phyloP scores from a whole-genome alignment of 2,888 invertebrate species.

The Listrodromus nycthemerus region DNA sequence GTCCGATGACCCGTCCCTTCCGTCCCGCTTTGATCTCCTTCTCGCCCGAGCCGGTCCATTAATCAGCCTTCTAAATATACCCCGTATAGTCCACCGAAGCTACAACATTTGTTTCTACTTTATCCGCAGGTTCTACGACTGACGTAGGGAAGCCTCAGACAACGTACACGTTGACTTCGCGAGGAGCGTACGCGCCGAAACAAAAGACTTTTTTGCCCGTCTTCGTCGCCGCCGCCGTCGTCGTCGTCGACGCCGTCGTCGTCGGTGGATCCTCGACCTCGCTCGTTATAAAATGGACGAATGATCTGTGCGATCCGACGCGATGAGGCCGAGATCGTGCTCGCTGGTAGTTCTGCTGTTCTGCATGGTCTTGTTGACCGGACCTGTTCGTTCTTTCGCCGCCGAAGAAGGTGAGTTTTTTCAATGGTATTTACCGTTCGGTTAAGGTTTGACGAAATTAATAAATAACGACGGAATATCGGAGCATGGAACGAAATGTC shows the following conservation, averaged over 20 bases:
- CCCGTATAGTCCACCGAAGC: neutral
- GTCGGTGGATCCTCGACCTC: conserved; percentile 53
- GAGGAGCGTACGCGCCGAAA: conserved; percentile 66
- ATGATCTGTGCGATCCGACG: conserved; percentile 78
- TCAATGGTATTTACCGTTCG: neutral
- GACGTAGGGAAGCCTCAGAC: conserved; percentile 61
- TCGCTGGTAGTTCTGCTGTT: conserved; percentile 78
- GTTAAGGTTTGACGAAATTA: neutral
- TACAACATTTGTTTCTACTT: conserved; percentile 59
- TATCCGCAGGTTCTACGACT: conserved; percentile 59
- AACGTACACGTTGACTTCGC: conserved; percentile 64
- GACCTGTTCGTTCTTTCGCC: conserved; percentile 77
- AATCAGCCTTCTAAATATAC: conserved; percentile 62
- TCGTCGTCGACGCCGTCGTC: conserved; percentile 30
- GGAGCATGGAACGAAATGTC: neutral
- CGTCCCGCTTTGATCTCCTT: conserved; percentile 43
- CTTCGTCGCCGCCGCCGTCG: conserved; percentile 21
- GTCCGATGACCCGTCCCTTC: conserved; percentile 25
- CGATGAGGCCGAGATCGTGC: conserved; percentile 83
- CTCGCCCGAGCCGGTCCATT: conserved; percentile 45
- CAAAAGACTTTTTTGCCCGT: conserved; percentile 54
- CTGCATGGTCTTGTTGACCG: conserved; percentile 77
- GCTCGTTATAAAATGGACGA: conserved; percentile 79
- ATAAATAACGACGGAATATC: neutral
- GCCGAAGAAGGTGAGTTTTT: conserved; percentile 81